Percentiles rank a stretch among this genome's conserved stretches.
Evolutionary conservation across 1,140 invertebrate genomes (phyloP).

Genomic region (Trissolcus basalis): DNA sequence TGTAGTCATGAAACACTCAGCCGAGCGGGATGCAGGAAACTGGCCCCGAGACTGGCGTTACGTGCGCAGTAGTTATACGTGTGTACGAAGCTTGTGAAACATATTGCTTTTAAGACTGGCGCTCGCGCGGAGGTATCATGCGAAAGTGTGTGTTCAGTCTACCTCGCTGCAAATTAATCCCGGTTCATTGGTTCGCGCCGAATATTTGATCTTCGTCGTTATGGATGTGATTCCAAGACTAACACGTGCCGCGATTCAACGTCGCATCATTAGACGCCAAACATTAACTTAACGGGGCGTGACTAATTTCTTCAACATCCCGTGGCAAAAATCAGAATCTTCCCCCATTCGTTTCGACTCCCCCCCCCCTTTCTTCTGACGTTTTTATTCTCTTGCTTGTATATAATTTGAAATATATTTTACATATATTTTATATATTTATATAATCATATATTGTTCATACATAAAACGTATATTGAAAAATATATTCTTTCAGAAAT

Average conservation of each 20-base stretch:
- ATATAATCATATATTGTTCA: too few species aligned
- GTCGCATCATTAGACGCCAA: slow-evolving; percentile 12
- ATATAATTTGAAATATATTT: too few species aligned
- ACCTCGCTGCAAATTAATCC: slow-evolving; percentile 28
- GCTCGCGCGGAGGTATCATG: slow-evolving; percentile 9
- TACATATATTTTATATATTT: too few species aligned
- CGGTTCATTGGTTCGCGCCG: slow-evolving; percentile 20
- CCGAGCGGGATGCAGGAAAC: slow-evolving; percentile 23
- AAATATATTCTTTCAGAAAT: too few species aligned
- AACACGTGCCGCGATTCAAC: slow-evolving; percentile 6
- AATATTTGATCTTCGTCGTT: slow-evolving; percentile 24
- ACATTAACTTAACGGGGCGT: slow-evolving; percentile 5
- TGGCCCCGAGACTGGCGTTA: slow-evolving; percentile 16
- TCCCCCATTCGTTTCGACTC: too few species aligned
- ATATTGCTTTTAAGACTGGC: slow-evolving; percentile 28
- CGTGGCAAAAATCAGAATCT: too few species aligned
- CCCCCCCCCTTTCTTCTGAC: too few species aligned
- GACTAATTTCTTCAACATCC: slow-evolving; percentile 10
- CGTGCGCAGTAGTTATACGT: slow-evolving; percentile 15
- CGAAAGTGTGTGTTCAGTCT: slow-evolving; percentile 16
- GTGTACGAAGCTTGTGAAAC: slow-evolving; percentile 26
- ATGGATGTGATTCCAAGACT: slow-evolving; percentile 4
- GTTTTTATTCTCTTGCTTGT: too few species aligned
- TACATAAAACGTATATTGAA: too few species aligned
- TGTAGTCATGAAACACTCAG: slow-evolving; percentile 36